These are phyloP conservation scores for Neolamprologus longior DNA, from an alignment of 2,113 vertebrate genomes.

Conservation along the genomic window DNA sequence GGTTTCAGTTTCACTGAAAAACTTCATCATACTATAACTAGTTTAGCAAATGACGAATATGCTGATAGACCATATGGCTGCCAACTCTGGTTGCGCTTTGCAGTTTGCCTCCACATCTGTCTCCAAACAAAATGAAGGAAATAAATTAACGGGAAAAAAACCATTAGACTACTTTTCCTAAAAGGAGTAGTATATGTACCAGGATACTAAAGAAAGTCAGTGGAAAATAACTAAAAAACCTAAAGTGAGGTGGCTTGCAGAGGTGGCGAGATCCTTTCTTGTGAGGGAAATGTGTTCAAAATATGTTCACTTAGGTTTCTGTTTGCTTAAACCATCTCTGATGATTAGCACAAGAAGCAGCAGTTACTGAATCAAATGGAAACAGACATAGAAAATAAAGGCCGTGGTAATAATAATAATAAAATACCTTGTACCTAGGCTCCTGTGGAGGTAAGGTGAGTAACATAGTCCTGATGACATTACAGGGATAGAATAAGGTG, in stretches of 20 bases:
- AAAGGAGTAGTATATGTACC: not conserved
- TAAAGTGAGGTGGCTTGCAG: not conserved
- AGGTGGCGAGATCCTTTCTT: not conserved
- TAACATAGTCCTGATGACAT: not conserved
- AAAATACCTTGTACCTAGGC: not conserved
- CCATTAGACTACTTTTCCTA: not conserved
- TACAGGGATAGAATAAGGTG: not conserved
- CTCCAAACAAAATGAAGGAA: not conserved
- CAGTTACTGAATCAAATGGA: not conserved
- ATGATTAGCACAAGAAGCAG: not conserved
- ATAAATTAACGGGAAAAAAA: not conserved
- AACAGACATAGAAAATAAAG: not conserved
- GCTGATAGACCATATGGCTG: not conserved
- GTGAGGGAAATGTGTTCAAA: not conserved
- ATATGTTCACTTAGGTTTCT: not conserved
- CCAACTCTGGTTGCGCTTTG: not conserved
- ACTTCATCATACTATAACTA: not conserved
- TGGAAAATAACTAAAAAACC: not conserved
- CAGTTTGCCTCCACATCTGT: constrained; percentile 8
- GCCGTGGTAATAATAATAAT: not conserved
- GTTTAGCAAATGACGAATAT: not conserved
- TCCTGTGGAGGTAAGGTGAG: not conserved
- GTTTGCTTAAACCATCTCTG: not conserved
- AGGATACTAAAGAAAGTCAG: not conserved
- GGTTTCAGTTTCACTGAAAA: not conserved